Conservation (phyloP, 2,797 vertebrate genomes). For the Orientallactaga sibirica region DNA sequence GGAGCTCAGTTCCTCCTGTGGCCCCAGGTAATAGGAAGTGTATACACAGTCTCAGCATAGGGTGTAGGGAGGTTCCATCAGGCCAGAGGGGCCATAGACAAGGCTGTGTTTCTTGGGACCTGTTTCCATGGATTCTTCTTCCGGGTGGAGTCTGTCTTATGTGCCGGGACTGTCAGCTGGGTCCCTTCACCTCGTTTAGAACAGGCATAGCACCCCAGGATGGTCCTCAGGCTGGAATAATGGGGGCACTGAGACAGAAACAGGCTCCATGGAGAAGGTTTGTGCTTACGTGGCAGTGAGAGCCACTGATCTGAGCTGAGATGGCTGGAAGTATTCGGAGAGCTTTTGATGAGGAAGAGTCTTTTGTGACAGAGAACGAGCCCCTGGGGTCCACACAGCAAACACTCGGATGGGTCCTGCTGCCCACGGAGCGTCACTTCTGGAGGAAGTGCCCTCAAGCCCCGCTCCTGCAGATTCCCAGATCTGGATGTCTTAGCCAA, state of each 20-base stretch:
- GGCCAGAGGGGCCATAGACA: background rate
- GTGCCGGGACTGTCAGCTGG: background rate
- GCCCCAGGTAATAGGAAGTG: background rate
- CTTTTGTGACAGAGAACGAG: constrained; percentile 36
- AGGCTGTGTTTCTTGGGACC: background rate
- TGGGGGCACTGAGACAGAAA: background rate
- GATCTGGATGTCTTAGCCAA: background rate
- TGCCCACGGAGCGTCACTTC: background rate
- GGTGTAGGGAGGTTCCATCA: rapidly evolving
- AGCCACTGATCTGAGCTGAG: background rate
- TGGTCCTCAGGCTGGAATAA: background rate
- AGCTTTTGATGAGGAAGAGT: constrained; percentile 16
- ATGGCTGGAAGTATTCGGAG: background rate
- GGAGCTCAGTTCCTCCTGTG: background rate
- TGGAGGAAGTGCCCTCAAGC: background rate
- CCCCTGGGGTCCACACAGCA: background rate
- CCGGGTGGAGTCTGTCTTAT: background rate
- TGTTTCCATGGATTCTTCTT: background rate
- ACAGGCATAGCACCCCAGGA: background rate
- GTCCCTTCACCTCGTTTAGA: background rate
- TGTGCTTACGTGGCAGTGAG: background rate
- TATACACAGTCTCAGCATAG: background rate
- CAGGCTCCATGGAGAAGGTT: background rate
- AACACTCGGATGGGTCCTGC: rapidly evolving
- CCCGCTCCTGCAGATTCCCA: background rate